These are phyloP conservation scores for Oreochromis aureus DNA, from an alignment of 2,113 vertebrate genomes.

Conservation along the genomic window DNA sequence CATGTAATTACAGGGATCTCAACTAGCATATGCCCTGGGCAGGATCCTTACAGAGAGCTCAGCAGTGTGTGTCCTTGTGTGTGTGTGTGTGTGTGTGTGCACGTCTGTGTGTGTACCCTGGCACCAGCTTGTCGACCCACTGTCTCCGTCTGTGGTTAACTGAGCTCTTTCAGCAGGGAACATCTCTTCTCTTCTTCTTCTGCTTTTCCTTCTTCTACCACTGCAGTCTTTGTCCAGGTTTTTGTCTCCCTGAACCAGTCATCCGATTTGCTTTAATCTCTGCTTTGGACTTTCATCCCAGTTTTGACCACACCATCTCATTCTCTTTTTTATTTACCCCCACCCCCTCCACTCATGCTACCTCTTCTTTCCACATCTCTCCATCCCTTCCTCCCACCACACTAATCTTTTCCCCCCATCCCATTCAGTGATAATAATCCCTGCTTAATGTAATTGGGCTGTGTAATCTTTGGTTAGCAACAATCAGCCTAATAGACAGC, in stretches of 20 bases:
- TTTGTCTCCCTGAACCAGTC: background rate
- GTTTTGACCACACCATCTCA: background rate
- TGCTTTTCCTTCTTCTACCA: background rate
- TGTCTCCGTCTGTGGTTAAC: slow-evolving; percentile 62
- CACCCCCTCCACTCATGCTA: background rate
- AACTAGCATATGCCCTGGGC: slow-evolving; percentile 23
- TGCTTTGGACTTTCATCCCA: background rate
- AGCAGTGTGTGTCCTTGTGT: background rate
- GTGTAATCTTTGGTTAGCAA: slow-evolving; percentile 34
- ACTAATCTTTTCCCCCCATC: slow-evolving; percentile 10
- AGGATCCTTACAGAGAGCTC: slow-evolving; percentile 3
- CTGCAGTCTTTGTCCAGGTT: background rate
- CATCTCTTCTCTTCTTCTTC: background rate
- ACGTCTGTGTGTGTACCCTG: background rate
- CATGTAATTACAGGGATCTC: slow-evolving; percentile 41
- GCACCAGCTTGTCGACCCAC: slow-evolving; percentile 50
- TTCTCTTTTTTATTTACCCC: background rate
- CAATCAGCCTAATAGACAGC: slow-evolving; percentile 37
- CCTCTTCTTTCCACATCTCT: background rate
- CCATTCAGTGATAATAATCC: slow-evolving; percentile 48
- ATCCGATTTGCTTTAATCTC: background rate
- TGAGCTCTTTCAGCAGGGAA: slow-evolving; percentile 36
- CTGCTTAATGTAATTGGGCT: slow-evolving; percentile 53
- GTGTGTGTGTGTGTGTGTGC: background rate
- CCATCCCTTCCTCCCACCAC: background rate